phyloP scores from a whole-genome alignment of 2,888 invertebrate species.

The Zele albiditarsus region DNA sequence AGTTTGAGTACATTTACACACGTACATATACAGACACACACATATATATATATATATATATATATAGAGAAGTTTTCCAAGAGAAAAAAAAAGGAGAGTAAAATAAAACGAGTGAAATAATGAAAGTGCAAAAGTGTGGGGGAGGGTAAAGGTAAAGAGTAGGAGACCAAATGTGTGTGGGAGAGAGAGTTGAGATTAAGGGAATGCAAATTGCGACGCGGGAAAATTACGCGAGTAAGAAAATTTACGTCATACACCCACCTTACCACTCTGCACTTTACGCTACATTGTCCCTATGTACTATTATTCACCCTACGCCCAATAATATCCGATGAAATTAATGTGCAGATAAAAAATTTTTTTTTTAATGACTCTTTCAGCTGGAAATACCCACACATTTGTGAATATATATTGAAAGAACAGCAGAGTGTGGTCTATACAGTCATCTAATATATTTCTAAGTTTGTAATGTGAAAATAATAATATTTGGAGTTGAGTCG shows the following conservation, averaged over 20 bases:
- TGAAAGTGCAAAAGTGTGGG: constrained; percentile 23
- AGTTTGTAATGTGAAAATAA: too few relatives aligned
- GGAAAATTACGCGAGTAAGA: constrained; percentile 38
- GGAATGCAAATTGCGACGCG: constrained; percentile 69
- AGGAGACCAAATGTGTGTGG: constrained; percentile 31
- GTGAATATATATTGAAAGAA: too few relatives aligned
- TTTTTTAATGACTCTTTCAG: neutral
- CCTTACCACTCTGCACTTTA: constrained; percentile 10
- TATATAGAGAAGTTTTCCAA: neutral
- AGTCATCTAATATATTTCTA: too few relatives aligned
- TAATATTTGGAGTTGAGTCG: too few relatives aligned
- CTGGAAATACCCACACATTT: too few relatives aligned
- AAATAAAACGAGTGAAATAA: constrained; percentile 6
- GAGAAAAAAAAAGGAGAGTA: neutral
- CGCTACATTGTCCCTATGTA: neutral
- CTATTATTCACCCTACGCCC: neutral
- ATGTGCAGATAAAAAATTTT: neutral
- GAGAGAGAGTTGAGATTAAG: constrained; percentile 37
- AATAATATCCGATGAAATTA: neutral
- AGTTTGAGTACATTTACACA: neutral
- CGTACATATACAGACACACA: neutral
- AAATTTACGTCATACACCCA: constrained; percentile 34
- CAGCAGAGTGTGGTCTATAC: too few relatives aligned
- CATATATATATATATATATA: neutral
- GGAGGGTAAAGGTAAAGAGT: constrained; percentile 42